Percentiles rank a stretch among this genome's conserved stretches.
Conservation (phyloP, 92 coral and sea anemone species). For the Muricea muricata region DNA sequence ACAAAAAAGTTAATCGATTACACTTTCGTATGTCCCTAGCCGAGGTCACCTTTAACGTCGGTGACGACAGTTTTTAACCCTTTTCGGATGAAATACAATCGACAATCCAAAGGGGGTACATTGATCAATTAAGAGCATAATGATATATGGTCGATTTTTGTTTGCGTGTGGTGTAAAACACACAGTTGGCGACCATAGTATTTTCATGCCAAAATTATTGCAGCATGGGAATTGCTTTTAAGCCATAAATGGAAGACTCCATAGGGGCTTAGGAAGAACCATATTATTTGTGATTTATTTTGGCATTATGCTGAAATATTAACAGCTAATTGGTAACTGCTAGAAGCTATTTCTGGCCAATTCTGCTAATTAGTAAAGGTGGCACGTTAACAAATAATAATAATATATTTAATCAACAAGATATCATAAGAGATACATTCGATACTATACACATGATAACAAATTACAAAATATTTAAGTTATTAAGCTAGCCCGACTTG, state of each 20-base stretch:
- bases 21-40: neutral
- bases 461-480: too few species aligned
- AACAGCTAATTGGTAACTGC: too few species aligned
- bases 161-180: neutral
- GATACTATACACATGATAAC: too few species aligned
- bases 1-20: neutral
- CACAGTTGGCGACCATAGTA: neutral
- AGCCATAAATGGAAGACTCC: neutral
- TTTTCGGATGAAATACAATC: neutral
- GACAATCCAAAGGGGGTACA: neutral
- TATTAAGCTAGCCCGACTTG: too few species aligned
- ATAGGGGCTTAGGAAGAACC: neutral
- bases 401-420: too few species aligned
- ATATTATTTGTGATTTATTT: too few species aligned
- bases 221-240: neutral
- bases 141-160: neutral
- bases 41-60: neutral
- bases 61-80: neutral
- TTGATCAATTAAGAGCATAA: constrained; percentile 17
- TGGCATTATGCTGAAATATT: too few species aligned
- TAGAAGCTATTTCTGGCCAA: too few species aligned
- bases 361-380: too few species aligned
- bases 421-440: too few species aligned
- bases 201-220: neutral
- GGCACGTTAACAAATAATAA: too few species aligned